Percentiles rank a stretch among this genome's conserved stretches.
Evolutionary conservation across 2,888 invertebrate species (phyloP).

Genomic region (Trichopria drosophilae): DNA sequence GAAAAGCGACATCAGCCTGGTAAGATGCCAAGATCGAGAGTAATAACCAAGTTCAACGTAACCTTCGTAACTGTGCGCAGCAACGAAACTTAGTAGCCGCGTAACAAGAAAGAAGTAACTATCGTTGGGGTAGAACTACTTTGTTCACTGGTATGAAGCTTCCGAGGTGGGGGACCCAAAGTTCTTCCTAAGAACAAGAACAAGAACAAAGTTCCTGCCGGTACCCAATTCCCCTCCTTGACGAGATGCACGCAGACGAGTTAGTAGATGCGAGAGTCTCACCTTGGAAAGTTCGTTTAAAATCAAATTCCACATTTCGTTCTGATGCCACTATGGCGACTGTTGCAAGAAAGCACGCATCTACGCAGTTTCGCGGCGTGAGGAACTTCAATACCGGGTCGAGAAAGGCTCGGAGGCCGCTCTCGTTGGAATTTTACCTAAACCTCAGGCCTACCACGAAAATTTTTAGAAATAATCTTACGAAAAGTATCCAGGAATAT

Average conservation of each 20-base stretch:
- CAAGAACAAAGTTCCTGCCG: constrained; percentile 56
- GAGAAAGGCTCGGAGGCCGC: constrained; percentile 11
- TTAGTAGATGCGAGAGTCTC: constrained; percentile 42
- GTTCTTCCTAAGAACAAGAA: constrained; percentile 58
- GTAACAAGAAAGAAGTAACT: constrained; percentile 58
- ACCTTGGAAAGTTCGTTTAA: constrained; percentile 52
- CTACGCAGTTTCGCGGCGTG: constrained; percentile 2
- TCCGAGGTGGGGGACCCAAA: constrained; percentile 47
- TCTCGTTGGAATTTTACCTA: no score
- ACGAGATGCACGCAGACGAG: constrained; percentile 50
- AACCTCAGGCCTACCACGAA: no score
- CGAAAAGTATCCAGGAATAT: no score
- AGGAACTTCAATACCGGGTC: constrained; percentile 13
- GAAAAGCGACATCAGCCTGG: no score
- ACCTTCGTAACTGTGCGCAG: constrained; percentile 50
- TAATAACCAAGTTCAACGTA: constrained; percentile 51
- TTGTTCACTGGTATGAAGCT: constrained; percentile 54
- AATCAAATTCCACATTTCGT: constrained; percentile 50
- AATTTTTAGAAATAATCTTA: no score
- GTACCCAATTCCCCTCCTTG: constrained; percentile 43
- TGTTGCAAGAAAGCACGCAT: constrained; percentile 1
- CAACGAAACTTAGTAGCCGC: constrained; percentile 53
- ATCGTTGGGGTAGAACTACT: constrained; percentile 54
- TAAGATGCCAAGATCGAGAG: no score
- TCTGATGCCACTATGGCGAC: constrained; percentile 6